phyloP scores from a whole-genome alignment of 2,113 vertebrate genomes.

The Antechinus flavipes region DNA sequence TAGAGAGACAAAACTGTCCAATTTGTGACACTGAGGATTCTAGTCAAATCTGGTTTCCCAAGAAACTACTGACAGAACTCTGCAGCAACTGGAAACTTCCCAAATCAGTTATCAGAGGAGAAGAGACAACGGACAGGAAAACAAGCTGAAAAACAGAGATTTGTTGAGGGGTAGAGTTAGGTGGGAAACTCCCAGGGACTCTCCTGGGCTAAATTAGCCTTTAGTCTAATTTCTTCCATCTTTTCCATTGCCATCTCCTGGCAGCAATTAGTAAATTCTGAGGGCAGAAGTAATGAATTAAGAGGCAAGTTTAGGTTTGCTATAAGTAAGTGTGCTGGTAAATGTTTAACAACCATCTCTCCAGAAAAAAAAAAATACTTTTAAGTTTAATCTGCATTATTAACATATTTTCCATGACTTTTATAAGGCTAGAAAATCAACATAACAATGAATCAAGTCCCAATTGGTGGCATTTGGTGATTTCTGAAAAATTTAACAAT shows the following conservation, averaged over 20 bases:
- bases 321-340: not conserved
- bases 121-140: not conserved
- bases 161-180: too few species aligned
- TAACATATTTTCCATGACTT: not conserved
- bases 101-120: not conserved
- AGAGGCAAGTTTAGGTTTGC: not conserved
- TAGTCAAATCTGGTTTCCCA: not conserved
- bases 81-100: not conserved
- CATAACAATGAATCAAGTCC: not conserved
- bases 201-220: not conserved
- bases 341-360: not conserved
- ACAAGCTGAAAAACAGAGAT: not conserved
- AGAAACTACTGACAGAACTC: not conserved
- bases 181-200: not conserved
- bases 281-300: not conserved
- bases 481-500: not conserved
- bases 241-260: not conserved
- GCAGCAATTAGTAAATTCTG: not conserved
- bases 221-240: too few species aligned
- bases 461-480: not conserved
- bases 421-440: not conserved
- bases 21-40: not conserved
- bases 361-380: not conserved
- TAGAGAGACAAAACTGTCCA: not conserved
- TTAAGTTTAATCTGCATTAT: not conserved